Evolutionary conservation across 2,888 invertebrate species (phyloP).

Genomic region (Calliopum simillimum): DNA sequence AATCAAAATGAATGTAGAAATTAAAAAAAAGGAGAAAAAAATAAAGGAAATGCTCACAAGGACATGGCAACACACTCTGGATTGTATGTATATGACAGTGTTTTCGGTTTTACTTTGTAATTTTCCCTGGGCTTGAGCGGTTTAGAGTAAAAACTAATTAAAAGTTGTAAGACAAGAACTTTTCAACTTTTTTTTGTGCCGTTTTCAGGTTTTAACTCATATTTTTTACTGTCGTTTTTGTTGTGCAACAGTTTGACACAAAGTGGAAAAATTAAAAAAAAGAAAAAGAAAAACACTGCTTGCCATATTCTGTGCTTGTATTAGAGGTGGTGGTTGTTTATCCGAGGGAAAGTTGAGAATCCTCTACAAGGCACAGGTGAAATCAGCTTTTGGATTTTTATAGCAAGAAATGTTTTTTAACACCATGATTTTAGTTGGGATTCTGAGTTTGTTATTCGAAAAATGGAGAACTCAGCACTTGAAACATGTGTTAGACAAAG

Average conservation of each 20-base stretch:
- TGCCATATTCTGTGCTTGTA: no score
- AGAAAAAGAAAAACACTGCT: neutral
- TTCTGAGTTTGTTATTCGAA: no score
- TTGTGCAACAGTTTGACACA: slow-evolving; percentile 51
- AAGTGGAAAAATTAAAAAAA: no score
- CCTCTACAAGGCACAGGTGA: no score
- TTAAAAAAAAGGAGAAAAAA: slow-evolving; percentile 28
- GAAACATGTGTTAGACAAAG: no score
- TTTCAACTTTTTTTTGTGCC: slow-evolving; percentile 51
- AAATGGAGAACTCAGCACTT: no score
- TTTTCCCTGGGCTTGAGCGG: slow-evolving; percentile 44
- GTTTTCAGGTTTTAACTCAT: slow-evolving; percentile 42
- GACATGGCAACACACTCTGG: slow-evolving; percentile 28
- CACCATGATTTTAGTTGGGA: no score
- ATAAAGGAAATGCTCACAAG: slow-evolving; percentile 4
- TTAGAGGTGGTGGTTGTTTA: no score
- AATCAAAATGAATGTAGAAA: slow-evolving; percentile 36
- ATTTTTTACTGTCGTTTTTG: slow-evolving; percentile 29
- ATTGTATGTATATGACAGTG: slow-evolving; percentile 17
- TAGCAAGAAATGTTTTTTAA: no score
- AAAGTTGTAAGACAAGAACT: slow-evolving; percentile 66
- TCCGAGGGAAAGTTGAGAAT: no score
- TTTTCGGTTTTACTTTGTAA: no score
- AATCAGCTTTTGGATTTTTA: no score
- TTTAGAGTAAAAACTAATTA: slow-evolving; percentile 67